Base-by-base conservation (phyloP, 2,113 vertebrate genomes). In the Prunella himalayana region DNA sequence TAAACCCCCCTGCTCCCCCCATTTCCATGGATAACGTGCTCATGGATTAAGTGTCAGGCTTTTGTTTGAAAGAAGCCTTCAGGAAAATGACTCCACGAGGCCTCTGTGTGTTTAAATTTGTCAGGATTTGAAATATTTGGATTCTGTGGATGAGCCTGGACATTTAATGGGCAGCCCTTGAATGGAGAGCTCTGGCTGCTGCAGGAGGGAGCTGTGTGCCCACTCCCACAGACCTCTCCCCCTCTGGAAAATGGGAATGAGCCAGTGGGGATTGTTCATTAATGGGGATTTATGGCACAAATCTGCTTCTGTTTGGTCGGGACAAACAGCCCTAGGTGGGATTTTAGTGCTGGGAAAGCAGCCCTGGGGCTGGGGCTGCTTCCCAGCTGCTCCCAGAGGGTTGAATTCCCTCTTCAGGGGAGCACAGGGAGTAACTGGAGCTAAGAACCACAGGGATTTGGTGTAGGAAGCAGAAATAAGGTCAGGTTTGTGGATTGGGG, bases 231-330 rank as follows among this genome's bases (percentile, higher is more conserved):
- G 41, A 21, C 24, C 33, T 78, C 84, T 42, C 37, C 79, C 64
- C 54, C 1, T 59, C 77, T 51, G 79, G 70, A 70, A 70, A 78
- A 59, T 2, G 66, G 90, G 88, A 92, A 53, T 2, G 20, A 61
- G 92, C 90, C 78, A 28, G 5, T 0, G 2, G 35, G 41, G 70
- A 53, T 39, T 3, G 75, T 42, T 53, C 88, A 53, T 85, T 80
- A 35, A 45, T 7, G 35, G 82, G 95, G 85, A 65, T 94, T 96
- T 69, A 59, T 41, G 50, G 90, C 82, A 87, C 82, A 85, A 72
- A 91, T 65, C 87, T 13, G 61, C 96, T 61, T 7, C 90, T 64
- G 70, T 71, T 95, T 50, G 47, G 53, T 85, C 22, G 18, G 77
- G 92, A 75, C 82, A 90, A 79, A 45, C 75, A 76, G 88, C 72